These are phyloP conservation scores for Adelges cooleyi DNA, from an alignment of 1,140 invertebrate genomes.

Conservation along the genomic window DNA sequence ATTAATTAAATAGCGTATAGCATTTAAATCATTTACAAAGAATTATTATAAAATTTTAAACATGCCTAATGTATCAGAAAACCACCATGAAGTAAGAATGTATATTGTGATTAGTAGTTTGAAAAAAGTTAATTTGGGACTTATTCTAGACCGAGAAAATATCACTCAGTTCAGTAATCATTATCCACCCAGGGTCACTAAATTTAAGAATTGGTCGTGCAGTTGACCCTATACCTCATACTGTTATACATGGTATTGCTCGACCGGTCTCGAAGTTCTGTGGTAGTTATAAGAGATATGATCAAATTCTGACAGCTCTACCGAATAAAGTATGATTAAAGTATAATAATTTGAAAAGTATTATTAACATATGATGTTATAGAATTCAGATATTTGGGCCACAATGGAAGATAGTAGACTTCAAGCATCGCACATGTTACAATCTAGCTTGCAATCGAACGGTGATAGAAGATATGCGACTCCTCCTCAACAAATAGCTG, in stretches of 20 bases:
- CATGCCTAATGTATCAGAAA: no score
- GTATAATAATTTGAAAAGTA: neutral
- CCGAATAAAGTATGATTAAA: slow-evolving; percentile 38
- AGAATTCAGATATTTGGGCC: slow-evolving; percentile 52
- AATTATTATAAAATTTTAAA: no score
- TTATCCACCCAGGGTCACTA: slow-evolving; percentile 90
- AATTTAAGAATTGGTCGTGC: slow-evolving; percentile 79
- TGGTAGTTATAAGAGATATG: slow-evolving; percentile 48
- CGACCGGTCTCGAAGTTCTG: slow-evolving; percentile 44
- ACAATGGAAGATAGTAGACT: slow-evolving; percentile 73
- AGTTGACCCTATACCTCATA: slow-evolving; percentile 73
- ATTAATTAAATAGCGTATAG: no score
- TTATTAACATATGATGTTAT: no score
- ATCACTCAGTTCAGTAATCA: slow-evolving; percentile 50
- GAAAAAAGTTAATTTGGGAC: no score
- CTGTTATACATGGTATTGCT: slow-evolving; percentile 77
- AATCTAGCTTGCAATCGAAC: slow-evolving; percentile 70
- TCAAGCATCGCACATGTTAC: slow-evolving; percentile 67
- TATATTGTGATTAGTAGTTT: no score
- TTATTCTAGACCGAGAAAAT: neutral
- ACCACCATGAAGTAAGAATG: no score
- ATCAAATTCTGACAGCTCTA: slow-evolving; percentile 53
- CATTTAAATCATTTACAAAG: no score
- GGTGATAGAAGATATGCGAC: slow-evolving; percentile 68
- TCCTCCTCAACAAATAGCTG: slow-evolving; percentile 73